Evolutionary conservation across 1,140 invertebrate species (phyloP).

Genomic region (Zelostemma sp.): DNA sequence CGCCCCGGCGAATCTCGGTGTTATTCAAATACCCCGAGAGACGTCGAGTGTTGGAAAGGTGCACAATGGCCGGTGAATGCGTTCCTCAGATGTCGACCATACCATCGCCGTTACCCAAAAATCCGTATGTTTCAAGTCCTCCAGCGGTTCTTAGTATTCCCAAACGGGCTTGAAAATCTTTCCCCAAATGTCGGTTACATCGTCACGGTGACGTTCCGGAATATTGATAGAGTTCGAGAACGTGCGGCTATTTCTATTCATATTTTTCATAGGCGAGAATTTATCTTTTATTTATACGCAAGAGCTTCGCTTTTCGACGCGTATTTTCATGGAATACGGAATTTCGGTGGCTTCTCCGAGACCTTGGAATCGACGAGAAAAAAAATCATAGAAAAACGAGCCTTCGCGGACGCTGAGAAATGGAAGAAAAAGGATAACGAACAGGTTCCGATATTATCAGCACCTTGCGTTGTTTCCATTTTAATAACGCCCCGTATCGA

Average conservation of each 20-base stretch:
- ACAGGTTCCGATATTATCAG: too few species aligned
- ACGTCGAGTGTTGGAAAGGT: background rate
- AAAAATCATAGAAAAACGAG: too few species aligned
- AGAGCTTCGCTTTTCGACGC: too few species aligned
- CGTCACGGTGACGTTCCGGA: background rate
- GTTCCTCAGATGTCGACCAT: slow-evolving; percentile 42
- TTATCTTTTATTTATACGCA: too few species aligned
- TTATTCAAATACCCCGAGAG: background rate
- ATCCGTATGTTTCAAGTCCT: slow-evolving; percentile 32
- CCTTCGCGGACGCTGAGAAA: too few species aligned
- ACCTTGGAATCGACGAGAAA: too few species aligned
- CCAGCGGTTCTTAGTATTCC: slow-evolving; percentile 28
- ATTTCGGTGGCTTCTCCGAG: too few species aligned
- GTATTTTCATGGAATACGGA: too few species aligned
- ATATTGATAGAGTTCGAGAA: background rate
- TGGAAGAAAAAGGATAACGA: too few species aligned
- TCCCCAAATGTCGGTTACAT: background rate
- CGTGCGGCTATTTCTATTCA: background rate
- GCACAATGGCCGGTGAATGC: slow-evolving; percentile 29
- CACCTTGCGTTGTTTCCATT: too few species aligned
- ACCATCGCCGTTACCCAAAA: slow-evolving; percentile 17
- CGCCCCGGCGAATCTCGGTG: slow-evolving; percentile 14
- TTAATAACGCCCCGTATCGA: too few species aligned
- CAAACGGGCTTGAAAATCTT: slow-evolving; percentile 1
- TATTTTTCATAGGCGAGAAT: background rate